phyloP scores from a whole-genome alignment of 2,797 vertebrate genomes.

The Mycteria americana region DNA sequence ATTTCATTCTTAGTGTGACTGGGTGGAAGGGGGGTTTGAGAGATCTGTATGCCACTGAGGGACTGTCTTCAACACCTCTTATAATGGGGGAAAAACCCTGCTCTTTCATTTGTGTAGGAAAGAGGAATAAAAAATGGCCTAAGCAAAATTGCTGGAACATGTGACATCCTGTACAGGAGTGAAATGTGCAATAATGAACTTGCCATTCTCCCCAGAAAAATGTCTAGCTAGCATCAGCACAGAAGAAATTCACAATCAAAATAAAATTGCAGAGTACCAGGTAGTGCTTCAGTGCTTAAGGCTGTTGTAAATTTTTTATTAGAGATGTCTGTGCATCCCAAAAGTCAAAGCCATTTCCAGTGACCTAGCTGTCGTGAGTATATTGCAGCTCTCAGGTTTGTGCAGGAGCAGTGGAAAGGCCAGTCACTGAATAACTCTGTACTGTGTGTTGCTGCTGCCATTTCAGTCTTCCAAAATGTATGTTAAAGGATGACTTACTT shows the following conservation, averaged over 20 bases:
- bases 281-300: not conserved
- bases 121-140: not conserved
- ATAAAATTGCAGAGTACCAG: not conserved
- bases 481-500: not conserved
- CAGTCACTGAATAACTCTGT: not conserved
- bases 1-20: not conserved
- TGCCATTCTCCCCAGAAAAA: not conserved
- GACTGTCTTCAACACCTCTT: not conserved
- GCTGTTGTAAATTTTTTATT: not conserved
- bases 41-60: not conserved
- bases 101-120: not conserved
- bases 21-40: not conserved
- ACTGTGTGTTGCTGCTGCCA: not conserved
- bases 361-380: not conserved
- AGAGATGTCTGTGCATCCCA: not conserved
- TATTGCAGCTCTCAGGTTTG: not conserved
- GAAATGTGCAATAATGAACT: not conserved
- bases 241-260: not conserved
- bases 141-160: not conserved
- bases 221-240: not conserved
- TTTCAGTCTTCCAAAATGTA: not conserved
- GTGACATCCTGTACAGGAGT: not conserved
- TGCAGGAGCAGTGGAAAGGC: not conserved
- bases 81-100: not conserved
- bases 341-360: not conserved